Evolutionary conservation across 2,888 invertebrate genomes (phyloP), one percentile per base, ranked within the genome.

Genomic region (Heliconius sara): DNA sequence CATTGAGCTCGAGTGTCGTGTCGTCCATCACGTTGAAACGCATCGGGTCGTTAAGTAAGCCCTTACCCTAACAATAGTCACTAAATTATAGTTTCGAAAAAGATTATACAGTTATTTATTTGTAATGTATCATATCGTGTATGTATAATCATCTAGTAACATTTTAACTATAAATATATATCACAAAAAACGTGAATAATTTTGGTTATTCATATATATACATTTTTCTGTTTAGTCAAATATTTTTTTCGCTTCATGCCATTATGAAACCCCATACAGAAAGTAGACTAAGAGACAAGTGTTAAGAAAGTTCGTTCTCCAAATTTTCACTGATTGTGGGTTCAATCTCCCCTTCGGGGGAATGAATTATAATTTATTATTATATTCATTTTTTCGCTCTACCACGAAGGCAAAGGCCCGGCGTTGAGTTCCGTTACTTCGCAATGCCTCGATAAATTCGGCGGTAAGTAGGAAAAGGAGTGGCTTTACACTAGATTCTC

Each of bases 21-120:
- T 97, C 97, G 87, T 98, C 98, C 86, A 97, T 96, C 30, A 98
- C 97, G 91, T 98, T 98, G 87, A 97, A 97, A 85, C 97, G 97
- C 95, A 98, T 97, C 30, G 98, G 98, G 85, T 98, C 98, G 90
- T 98, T 98, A 66, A 98, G 96, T 81, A 98, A 96, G 86, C 96
- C 97, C 88, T 97, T 97, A 66, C 97, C 97, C 97, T 97, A 85
- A 27, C 30, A 80, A 84, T 76, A 78, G 27, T 65, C 67, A n/a
- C 39, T 34, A 63, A 60, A 60, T 73, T 34, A 9, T 57, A 72
- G 72, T 72, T 73, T 60, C 34, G 13, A n/a, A 60, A 73, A 13
- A 16, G 30, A 4, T 57, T 73, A 30, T 60, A 2, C 13, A 70
- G 16, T 16, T 25, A 27, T 27, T 27, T 2, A 12, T 65, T 65